Base-by-base conservation (phyloP, 2,113 vertebrate species). In the Datnioides undecimradiatus region DNA sequence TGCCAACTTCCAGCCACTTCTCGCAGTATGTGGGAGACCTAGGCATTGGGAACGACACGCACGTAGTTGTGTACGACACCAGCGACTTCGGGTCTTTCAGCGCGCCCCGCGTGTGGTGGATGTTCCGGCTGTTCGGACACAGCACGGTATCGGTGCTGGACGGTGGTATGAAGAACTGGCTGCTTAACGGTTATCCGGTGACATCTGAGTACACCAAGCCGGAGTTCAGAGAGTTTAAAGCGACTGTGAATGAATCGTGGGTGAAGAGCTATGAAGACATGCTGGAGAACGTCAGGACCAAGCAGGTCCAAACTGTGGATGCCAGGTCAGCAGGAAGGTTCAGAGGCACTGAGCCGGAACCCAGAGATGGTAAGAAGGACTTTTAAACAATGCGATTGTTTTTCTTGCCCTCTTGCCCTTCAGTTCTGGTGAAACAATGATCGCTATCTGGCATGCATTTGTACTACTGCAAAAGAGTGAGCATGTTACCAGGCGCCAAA, bases 51-150 rank as follows among this genome's bases (percentile, higher is more conserved):
- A 94, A 92, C 23, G 77, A 93, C 84, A 98, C 96, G 25, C 97
- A 98, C 4, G 96, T 99, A 0, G 96, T 99, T 3, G 94, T 99
- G 29, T 99, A 99, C 13, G 98, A 99, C 74, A 94, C 95, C 87
- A 99, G 96, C 41, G 95, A 96, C 74, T 94, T 96, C 69, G 98
- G 98, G 4, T 94, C 95, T 21, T 99, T 93, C 93, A 88, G 95
- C 2, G 97, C 97, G 0, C 97, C 98, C 0, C 94, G 98, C 0
- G 94, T 98, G 9, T 99, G 97, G 98, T 99, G 97, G 97, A 99
- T 98, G 98, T 99, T 99, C 87, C 95, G 96, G 1, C 90, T 91
- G 60, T 99, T 99, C 3, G 97, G 98, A 3, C 98, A 99, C 36
- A 74, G 64, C 9, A 40, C 81, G 0, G 97, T 99, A 66, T 99